phyloP scores from a whole-genome alignment of 2,113 vertebrate species.

The Peromyscus leucopus region DNA sequence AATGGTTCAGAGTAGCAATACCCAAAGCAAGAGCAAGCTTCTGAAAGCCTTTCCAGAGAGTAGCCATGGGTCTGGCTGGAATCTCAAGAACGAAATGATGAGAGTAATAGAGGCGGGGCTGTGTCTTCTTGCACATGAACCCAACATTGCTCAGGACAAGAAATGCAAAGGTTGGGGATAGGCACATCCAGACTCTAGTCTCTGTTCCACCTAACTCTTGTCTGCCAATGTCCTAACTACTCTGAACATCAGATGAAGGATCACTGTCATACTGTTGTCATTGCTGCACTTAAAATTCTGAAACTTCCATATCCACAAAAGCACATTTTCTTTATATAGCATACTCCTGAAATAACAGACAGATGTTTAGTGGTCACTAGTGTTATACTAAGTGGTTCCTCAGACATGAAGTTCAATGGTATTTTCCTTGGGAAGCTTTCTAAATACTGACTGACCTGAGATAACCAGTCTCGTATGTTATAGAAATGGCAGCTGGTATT shows the following conservation, averaged over 20 bases:
- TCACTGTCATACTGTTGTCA: background rate
- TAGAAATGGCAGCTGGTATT: background rate
- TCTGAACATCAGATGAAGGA: background rate
- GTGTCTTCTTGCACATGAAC: background rate
- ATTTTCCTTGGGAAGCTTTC: background rate
- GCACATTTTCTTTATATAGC: background rate
- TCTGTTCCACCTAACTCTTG: background rate
- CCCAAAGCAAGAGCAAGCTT: background rate
- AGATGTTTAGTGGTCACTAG: background rate
- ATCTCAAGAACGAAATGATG: background rate
- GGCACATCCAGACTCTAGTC: too few species aligned
- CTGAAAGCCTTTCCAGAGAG: background rate
- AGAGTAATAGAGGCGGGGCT: background rate
- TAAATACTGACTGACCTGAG: background rate
- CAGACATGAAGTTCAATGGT: background rate
- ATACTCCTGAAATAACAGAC: background rate
- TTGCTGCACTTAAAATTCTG: background rate
- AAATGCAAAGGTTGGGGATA: background rate
- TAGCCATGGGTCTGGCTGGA: background rate
- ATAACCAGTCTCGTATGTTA: background rate
- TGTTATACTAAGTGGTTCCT: background rate
- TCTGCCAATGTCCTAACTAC: background rate
- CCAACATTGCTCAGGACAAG: background rate
- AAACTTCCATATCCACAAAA: background rate
- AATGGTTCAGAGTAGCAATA: background rate